Evolutionary conservation across 2,888 invertebrate species (phyloP).

Genomic region (Drosophila mulleri): DNA sequence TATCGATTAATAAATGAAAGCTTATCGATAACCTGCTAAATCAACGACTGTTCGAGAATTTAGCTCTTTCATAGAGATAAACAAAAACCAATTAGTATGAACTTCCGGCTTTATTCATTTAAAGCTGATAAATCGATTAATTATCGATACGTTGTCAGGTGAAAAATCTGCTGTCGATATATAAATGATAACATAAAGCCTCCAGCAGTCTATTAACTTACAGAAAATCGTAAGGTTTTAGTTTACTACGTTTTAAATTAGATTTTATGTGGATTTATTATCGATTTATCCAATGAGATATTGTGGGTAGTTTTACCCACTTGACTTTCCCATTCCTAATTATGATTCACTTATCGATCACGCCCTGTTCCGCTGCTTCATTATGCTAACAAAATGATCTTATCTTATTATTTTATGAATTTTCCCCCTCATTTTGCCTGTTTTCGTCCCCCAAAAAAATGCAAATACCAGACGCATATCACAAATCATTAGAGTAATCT

Average conservation of each 20-base stretch:
- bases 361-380: neutral
- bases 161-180: too few species aligned
- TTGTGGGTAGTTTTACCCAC: neutral
- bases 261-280: neutral
- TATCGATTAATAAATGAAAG: neutral
- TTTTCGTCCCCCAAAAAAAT: neutral
- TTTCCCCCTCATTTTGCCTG: neutral
- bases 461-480: neutral
- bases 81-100: too few species aligned
- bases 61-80: too few species aligned
- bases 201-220: too few species aligned
- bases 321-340: neutral
- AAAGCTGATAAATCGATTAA: neutral
- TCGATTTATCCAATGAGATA: neutral
- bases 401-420: neutral
- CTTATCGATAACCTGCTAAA: neutral
- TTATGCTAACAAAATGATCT: neutral
- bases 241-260: neutral
- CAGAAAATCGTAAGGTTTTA: too few species aligned
- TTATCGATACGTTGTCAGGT: neutral
- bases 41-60: neutral
- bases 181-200: too few species aligned
- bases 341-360: neutral
- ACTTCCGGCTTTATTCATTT: too few species aligned
- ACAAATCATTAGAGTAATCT: constrained; percentile 24